phyloP scores from a whole-genome alignment of 2,797 vertebrate species.

The Tamandua tetradactyla region DNA sequence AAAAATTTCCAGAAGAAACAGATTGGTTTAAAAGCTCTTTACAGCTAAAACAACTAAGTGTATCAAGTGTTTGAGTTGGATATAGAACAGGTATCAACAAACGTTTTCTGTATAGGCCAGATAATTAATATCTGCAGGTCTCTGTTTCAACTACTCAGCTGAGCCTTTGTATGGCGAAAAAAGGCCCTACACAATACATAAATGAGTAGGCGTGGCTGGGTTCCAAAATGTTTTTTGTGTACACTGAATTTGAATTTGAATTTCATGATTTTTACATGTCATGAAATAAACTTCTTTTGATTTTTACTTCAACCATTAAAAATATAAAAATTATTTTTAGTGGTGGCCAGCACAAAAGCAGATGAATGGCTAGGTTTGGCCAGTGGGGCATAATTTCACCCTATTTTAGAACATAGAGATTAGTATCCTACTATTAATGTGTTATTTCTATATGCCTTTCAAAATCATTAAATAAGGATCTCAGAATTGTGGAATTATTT shows the following conservation, averaged over 20 bases:
- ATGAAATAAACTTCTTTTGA: background rate
- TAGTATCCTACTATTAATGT: background rate
- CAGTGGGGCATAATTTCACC: background rate
- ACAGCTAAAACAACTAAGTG: background rate
- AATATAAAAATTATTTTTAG: background rate
- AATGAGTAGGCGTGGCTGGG: background rate
- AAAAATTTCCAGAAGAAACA: conserved; percentile 10
- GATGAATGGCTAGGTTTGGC: background rate
- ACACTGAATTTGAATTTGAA: background rate
- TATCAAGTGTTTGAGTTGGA: background rate
- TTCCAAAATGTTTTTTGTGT: background rate
- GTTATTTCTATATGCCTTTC: conserved; percentile 27
- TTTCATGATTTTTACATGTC: conserved; percentile 8
- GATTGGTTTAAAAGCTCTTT: conserved; percentile 19
- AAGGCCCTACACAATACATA: background rate
- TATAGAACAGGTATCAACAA: background rate
- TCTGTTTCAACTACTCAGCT: background rate
- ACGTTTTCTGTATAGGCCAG: conserved; percentile 11
- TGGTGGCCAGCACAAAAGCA: background rate
- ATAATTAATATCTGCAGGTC: background rate
- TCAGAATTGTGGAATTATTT: conserved; percentile 10
- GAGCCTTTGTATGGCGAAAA: background rate
- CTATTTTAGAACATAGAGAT: background rate
- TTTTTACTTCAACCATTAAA: background rate
- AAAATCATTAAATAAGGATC: background rate